Evolutionary conservation across 2,113 vertebrate species (phyloP), one percentile per base, ranked within the genome.

Genomic region (Isichthys henryi): DNA sequence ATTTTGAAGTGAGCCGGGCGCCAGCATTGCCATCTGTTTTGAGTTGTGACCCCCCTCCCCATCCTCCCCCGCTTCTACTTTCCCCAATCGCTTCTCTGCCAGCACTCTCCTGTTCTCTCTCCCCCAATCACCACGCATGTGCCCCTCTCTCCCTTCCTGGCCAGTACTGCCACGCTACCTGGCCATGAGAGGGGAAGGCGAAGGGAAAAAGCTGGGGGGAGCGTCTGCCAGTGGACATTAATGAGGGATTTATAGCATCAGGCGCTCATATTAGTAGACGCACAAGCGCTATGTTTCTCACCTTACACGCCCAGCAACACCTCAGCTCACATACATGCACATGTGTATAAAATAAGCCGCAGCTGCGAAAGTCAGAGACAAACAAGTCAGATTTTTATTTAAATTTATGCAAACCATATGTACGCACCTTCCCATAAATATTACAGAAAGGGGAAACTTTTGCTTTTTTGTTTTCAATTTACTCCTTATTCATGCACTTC

Each of bases 11-110:
- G 31, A 82, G 31, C 48, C 35, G 70, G 88, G 88, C 70, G 88
- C 88, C 88, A 89, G 74, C 66, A 83, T 23, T 39, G 49, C 88
- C 88, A 89, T 89, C 88, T 89, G 88, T 74, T 89, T 89, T 89
- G 70, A 82, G 88, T 89, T 89, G 43, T 52, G 23, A 46, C 66
- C 88, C 45, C 66, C 45, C 70, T n/a, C 31, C 87, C 56, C 39
- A 88, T 15, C 56, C 19, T 56, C 43, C 84, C 86, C 52, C 62
- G 2, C 43, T 48, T 27, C 66, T 46, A 70, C 62, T 45, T 77
- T 74, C 43, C 88, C 46, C 43, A 88, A 77, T 77, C 88, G 35
- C 88, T 77, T 48, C 43, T 77, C 58, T 50, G n/a, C 66, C 66
- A 87, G 52, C 88, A 48, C 88, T 88, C 88, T 88, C 39, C 88